A percentile compares a stretch with the other conserved stretches of the same genome.
Conservation (phyloP, 2,797 vertebrate species). For the Poecile montanus region DNA sequence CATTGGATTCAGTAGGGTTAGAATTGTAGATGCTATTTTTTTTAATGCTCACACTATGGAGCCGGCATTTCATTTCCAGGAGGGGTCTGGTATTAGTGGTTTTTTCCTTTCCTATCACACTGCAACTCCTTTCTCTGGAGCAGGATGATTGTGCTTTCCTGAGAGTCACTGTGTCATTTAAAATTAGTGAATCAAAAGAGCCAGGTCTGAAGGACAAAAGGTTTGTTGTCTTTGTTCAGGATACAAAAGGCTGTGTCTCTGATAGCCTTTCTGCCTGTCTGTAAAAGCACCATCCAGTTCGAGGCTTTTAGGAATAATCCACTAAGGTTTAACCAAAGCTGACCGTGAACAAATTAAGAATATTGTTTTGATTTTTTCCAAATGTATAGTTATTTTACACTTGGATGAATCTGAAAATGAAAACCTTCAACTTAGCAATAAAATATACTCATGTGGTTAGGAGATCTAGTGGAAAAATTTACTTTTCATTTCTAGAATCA, state of each 20-base stretch:
- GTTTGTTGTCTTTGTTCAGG: conserved; percentile 24
- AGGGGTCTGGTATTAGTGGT: background rate
- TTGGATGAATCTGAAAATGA: conserved; percentile 53
- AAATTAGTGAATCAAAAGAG: conserved; percentile 23
- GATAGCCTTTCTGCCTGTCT: background rate
- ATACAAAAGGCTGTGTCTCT: background rate
- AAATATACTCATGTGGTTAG: conserved; percentile 26
- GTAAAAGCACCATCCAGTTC: background rate
- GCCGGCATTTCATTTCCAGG: conserved; percentile 36
- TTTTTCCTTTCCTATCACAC: conserved; percentile 1
- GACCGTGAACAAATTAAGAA: conserved; percentile 3
- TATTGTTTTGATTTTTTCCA: conserved; percentile 52
- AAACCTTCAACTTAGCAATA: conserved; percentile 48
- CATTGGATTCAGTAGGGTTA: conserved; percentile 5
- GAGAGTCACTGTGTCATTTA: conserved; percentile 1
- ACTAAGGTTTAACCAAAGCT: conserved; percentile 30
- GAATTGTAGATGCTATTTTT: background rate
- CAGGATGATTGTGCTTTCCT: conserved; percentile 4
- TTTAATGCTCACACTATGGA: background rate
- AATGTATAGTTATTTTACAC: conserved; percentile 43
- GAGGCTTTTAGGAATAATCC: conserved; percentile 1
- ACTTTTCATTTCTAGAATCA: conserved; percentile 26
- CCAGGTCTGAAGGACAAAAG: background rate
- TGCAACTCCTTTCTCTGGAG: conserved; percentile 10
- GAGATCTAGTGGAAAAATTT: conserved; percentile 41